A percentile compares a stretch with the other conserved stretches of the same genome.
Conservation (phyloP, 2,113 vertebrate genomes). For the Physeter macrocephalus region DNA sequence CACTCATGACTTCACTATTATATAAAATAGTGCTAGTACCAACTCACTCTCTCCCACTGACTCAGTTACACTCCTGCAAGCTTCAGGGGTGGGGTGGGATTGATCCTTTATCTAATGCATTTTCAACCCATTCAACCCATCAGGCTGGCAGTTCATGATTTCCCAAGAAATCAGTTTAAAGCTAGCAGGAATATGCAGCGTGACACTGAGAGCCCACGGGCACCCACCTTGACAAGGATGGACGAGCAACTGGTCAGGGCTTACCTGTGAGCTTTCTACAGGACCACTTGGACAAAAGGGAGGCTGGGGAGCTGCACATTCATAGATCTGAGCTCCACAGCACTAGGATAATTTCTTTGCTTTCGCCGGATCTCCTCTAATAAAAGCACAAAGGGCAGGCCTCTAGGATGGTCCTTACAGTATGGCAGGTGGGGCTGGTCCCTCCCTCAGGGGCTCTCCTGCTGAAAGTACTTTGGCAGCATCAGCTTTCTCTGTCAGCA, state of each 20-base stretch:
- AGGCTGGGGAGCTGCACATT: background rate
- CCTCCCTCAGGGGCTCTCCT: conserved; percentile 49
- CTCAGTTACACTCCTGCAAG: background rate
- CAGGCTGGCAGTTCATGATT: background rate
- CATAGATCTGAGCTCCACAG: conserved; percentile 20
- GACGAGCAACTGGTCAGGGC: background rate
- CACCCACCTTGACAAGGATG: background rate
- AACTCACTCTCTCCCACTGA: background rate
- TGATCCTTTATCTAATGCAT: background rate
- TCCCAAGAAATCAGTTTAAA: background rate
- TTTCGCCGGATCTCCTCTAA: background rate
- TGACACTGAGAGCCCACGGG: background rate
- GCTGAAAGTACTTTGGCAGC: conserved; percentile 65
- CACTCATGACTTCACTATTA: background rate
- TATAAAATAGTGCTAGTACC: background rate
- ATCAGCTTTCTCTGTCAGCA: conserved; percentile 73
- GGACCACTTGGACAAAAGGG: background rate
- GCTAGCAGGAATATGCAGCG: background rate
- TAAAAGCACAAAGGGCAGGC: background rate
- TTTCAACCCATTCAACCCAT: background rate
- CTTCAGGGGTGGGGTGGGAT: background rate
- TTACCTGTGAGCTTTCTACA: background rate
- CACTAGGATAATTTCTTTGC: background rate
- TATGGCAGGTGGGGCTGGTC: background rate
- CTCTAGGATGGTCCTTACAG: background rate